Evolutionary conservation across 2,888 invertebrate genomes (phyloP).

Genomic region (Cephus spinipes): DNA sequence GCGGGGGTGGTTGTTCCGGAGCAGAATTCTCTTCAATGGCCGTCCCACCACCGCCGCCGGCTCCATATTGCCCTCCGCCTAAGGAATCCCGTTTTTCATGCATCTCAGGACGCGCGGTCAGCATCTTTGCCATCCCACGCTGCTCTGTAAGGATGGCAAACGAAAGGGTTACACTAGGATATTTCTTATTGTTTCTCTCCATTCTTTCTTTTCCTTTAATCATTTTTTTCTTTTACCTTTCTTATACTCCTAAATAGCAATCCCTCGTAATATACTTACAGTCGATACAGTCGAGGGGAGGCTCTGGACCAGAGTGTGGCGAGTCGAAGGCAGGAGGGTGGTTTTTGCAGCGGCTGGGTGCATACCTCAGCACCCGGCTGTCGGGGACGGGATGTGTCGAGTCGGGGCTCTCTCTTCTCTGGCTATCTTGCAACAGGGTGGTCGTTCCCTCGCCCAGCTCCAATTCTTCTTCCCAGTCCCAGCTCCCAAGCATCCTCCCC

Average conservation of each 20-base stretch:
- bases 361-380: conserved; percentile 66
- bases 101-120: conserved; percentile 63
- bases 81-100: conserved; percentile 60
- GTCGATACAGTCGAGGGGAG: conserved; percentile 61
- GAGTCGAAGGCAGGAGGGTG: conserved; percentile 58
- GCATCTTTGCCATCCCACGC: conserved; percentile 61
- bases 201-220: neutral
- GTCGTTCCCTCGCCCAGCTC: conserved; percentile 58
- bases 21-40: conserved; percentile 58
- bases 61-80: conserved; percentile 56
- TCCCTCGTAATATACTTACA: conserved; percentile 48
- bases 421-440: conserved; percentile 49
- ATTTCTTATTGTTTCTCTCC: neutral
- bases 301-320: conserved; percentile 60
- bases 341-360: conserved; percentile 61
- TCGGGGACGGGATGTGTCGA: conserved; percentile 62
- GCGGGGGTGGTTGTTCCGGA: conserved; percentile 60
- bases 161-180: neutral
- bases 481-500: conserved; percentile 65
- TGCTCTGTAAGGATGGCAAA: conserved; percentile 44
- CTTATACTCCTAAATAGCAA: neutral
- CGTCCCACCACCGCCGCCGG: conserved; percentile 48
- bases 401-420: conserved; percentile 56
- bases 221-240: neutral
- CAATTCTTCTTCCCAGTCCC: conserved; percentile 61